phyloP scores from a whole-genome alignment of 2,797 vertebrate genomes.

The Coracias cyanogaster region DNA sequence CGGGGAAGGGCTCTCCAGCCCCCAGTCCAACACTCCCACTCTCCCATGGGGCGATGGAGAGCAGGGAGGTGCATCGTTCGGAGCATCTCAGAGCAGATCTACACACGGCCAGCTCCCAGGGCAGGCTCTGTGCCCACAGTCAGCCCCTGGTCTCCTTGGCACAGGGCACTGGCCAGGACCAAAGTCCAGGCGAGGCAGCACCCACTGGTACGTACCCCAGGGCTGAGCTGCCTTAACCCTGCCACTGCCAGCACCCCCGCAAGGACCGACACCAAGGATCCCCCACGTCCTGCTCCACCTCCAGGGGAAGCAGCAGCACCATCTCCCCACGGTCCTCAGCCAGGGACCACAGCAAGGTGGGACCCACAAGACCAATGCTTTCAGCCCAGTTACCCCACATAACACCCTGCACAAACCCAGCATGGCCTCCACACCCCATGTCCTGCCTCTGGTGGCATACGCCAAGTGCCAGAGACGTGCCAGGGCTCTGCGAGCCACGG shows the following conservation, averaged over 20 bases:
- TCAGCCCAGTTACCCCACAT: neutral
- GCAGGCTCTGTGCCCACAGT: neutral
- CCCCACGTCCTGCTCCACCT: fast-evolving
- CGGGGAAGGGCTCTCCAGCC: neutral
- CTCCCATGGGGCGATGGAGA: fast-evolving
- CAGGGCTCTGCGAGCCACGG: neutral
- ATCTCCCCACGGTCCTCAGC: neutral
- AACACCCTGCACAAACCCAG: neutral
- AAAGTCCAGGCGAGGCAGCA: neutral
- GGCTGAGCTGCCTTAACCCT: neutral
- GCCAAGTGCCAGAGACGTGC: fast-evolving
- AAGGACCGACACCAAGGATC: no score
- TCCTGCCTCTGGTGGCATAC: fast-evolving
- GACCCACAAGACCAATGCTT: fast-evolving
- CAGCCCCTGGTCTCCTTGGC: neutral
- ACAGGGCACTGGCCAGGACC: neutral
- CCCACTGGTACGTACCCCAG: fast-evolving
- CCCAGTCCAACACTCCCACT: no score
- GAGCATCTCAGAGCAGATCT: neutral
- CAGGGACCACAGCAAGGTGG: neutral
- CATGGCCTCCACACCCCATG: fast-evolving
- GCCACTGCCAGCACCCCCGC: neutral
- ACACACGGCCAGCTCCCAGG: fast-evolving
- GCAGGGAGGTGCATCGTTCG: fast-evolving
- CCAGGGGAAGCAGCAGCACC: neutral